phyloP scores from a whole-genome alignment of 2,113 vertebrate genomes.

The Alligator sinensis region DNA sequence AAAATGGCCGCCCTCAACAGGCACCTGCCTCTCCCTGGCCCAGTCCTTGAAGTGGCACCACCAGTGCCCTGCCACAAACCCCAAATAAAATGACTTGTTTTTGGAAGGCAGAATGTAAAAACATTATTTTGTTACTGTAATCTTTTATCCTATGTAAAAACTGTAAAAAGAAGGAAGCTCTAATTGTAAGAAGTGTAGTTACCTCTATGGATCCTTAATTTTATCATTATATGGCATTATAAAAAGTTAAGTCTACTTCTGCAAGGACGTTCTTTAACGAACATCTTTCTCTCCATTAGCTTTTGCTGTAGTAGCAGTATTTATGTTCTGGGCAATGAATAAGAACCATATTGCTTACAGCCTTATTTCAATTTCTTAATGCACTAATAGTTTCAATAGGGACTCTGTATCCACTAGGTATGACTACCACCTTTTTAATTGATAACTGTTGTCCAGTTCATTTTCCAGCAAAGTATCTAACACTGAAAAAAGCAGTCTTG shows the following conservation, averaged over 20 bases:
- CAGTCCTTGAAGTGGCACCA: too few species aligned
- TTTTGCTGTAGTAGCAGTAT: constrained; percentile 64
- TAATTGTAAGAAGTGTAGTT: constrained; percentile 1
- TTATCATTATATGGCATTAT: constrained; percentile 48
- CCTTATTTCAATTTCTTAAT: constrained; percentile 51
- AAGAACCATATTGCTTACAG: constrained; percentile 65
- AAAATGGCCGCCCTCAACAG: too few species aligned
- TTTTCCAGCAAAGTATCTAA: background rate
- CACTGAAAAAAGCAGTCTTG: background rate
- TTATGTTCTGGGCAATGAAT: constrained; percentile 56
- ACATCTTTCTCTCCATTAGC: constrained; percentile 53
- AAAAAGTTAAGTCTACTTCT: constrained; percentile 55
- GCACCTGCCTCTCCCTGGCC: too few species aligned
- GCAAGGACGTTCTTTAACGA: constrained; percentile 66
- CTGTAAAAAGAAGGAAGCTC: background rate
- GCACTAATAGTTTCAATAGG: constrained; percentile 33
- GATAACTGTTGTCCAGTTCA: background rate
- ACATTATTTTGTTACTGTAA: background rate
- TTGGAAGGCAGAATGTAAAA: too few species aligned
- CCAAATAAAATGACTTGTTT: too few species aligned
- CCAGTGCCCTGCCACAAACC: too few species aligned
- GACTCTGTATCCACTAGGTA: background rate
- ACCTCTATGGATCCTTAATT: constrained; percentile 54
- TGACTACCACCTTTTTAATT: background rate
- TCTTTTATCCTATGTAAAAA: background rate